Conservation (phyloP, 2,797 vertebrate genomes). For the Peromyscus attwateri region DNA sequence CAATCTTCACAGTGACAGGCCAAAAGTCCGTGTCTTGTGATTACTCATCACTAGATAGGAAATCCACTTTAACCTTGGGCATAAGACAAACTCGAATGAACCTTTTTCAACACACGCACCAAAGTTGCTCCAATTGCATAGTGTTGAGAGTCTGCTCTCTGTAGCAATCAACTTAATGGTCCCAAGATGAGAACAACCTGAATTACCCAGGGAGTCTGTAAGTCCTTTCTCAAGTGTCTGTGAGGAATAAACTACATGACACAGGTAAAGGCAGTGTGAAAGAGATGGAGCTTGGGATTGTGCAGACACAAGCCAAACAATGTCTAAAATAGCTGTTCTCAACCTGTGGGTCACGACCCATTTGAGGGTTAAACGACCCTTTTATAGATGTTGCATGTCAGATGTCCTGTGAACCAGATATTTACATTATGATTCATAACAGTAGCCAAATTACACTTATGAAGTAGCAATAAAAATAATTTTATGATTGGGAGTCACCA, state of each 20-base stretch:
- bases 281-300: background rate
- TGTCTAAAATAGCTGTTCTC: background rate
- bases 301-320: background rate
- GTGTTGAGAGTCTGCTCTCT: background rate
- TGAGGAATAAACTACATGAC: background rate
- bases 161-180: constrained; percentile 1
- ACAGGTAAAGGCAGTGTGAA: background rate
- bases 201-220: background rate
- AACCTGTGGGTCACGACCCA: background rate
- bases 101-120: background rate
- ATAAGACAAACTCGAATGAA: background rate
- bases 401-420: background rate
- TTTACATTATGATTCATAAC: background rate
- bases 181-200: constrained; percentile 3
- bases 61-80: constrained; percentile 5
- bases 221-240: background rate
- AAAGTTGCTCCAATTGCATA: background rate
- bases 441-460: background rate
- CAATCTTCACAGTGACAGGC: background rate
- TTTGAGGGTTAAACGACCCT: background rate
- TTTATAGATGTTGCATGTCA: background rate
- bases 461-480: background rate
- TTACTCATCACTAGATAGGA: background rate
- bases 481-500: background rate
- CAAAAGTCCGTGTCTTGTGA: background rate